Evolutionary conservation across 2,113 vertebrate species (phyloP), one percentile per base, ranked within the genome.

Genomic region (Abramis brama): DNA sequence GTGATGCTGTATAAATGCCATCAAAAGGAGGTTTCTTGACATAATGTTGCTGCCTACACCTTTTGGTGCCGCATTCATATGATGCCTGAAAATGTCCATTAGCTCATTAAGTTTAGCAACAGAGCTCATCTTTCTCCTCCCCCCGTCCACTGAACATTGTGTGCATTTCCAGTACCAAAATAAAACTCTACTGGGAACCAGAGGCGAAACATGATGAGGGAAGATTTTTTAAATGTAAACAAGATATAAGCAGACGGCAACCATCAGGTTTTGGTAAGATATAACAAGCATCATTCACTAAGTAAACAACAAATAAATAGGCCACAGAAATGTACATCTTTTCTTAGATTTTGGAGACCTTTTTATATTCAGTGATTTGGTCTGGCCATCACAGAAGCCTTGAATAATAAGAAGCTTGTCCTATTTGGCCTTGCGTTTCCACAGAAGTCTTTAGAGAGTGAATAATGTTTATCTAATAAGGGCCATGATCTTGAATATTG

Each of bases 221-320:
- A 64, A 3, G 17, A 13, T 52, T 23, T 12, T 30, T 6, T 23
- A 82, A 12, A 55, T 82, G 62, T 82, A 68, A 82, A 82, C 80
- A 55, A 68, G 73, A 50, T 45, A 33, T 36, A 78, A 78, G 23
- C 25, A 55, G 50, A 79, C 1, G 19, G 30, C 76, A 36, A 39
- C 11, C 33, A 59, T 21, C 33, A 21, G 19, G 55, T 57, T 57
- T 57, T 57, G 55, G 19, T 57, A 55, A 23, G 71, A 70, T 47
- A 81, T 66, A 50, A 30, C 47, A 66, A 81, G 17, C 9, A 66
- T 6, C n/a, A 43, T 4, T 50, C 45, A 33, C 33, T 43, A 12
- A 45, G 45, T 23, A n/a, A 10, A 62, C 80, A 70, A 52, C 64
- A 70, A 82, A 68, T 82, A 70, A 82, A 70, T 55, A 82, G 17